These are phyloP conservation scores for Nyctereutes procyonoides DNA, from an alignment of 2,113 vertebrate genomes.

Conservation along the genomic window DNA sequence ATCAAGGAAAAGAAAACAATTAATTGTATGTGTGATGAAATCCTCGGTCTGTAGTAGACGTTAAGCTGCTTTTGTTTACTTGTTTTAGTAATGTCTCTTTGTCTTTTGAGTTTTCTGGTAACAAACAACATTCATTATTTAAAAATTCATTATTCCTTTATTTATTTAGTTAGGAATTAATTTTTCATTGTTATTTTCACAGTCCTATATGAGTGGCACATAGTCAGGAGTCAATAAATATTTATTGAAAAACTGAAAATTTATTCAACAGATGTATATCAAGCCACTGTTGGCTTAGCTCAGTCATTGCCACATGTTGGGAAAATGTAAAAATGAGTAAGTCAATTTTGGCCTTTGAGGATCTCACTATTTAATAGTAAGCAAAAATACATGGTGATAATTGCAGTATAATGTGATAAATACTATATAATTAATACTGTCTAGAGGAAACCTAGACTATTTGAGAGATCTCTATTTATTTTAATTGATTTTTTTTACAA, in stretches of 20 bases:
- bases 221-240: neutral
- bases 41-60: neutral
- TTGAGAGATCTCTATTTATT: neutral
- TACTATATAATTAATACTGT: neutral
- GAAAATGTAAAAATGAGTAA: neutral
- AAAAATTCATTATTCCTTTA: neutral
- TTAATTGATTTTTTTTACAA: neutral
- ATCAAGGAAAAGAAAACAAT: neutral
- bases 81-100: neutral
- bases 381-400: neutral
- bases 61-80: neutral
- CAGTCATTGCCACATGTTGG: neutral
- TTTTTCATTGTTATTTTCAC: neutral
- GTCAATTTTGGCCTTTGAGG: neutral
- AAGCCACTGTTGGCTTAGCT: neutral
- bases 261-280: neutral
- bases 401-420: neutral
- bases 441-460: neutral
- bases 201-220: neutral
- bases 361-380: neutral
- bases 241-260: constrained; percentile 10
- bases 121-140: neutral
- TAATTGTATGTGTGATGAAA: neutral
- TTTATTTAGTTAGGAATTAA: neutral
- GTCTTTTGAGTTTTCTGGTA: neutral